Base-by-base conservation (phyloP, 2,113 vertebrate species). In the Pleuronectes platessa region DNA sequence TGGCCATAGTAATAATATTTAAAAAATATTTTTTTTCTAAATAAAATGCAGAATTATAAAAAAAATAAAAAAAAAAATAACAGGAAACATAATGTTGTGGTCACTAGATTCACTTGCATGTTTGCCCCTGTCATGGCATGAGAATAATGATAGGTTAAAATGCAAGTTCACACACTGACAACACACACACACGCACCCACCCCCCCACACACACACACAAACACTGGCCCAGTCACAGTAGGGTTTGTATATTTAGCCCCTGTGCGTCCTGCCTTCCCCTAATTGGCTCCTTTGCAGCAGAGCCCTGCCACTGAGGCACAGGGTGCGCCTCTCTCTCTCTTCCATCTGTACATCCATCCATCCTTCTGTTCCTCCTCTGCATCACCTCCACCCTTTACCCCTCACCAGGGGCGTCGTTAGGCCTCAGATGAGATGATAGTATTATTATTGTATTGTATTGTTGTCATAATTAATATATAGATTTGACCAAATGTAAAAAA, bases 251-350 rank as follows among this genome's bases (percentile, higher is more conserved):
- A 64, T 65, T 76, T 40, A 72, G 82, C 78, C 70, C 61, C 74
- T 58, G 69, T 69, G 82, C 70, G 68, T 83, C 56, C 68, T 82
- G 59, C 58, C 56, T 80, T 24, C 49, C 54, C 62, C 56, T 90
- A 84, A 88, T 88, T 83, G 82, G 86, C 78, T 86, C 80, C 81
- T 86, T 75, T 80, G 80, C 78, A 79, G 65, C 61, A 15, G 37
- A 72, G 61, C 37, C 66, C 56, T 63, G 61, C 79, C 71, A 71
- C 74, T 75, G 63, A 81, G 75, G 78, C 49, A 2, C 65, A 58
- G 68, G 64, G 40, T 63, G 74, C 64, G 7, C 49, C 45, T 55
- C 66, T 72, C 61, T 69, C 31, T 37, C 58, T 68, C 47, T 23
- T 18, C 47, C 47, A 51, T 18, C 47, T 51, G 47, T 51, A 51